Percentiles rank a stretch among this genome's conserved stretches.
These are phyloP conservation scores for Pygocentrus nattereri DNA, from an alignment of 2,797 vertebrate species.

Conservation along the genomic window DNA sequence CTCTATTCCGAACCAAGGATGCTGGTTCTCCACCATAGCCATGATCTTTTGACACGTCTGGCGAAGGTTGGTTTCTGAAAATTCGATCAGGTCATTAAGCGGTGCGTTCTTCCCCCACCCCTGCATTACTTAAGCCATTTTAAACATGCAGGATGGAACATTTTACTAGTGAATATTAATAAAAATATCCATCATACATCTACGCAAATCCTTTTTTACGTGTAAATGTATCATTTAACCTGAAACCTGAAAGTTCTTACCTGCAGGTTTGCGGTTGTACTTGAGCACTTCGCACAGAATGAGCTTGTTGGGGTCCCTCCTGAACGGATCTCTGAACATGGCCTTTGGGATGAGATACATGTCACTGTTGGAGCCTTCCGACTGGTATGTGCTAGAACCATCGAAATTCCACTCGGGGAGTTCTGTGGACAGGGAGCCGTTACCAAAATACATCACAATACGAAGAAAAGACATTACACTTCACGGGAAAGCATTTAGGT, in stretches of 20 bases:
- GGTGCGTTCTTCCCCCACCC: too few species aligned
- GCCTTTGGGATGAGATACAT: constrained; percentile 93
- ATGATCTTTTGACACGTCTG: constrained; percentile 88
- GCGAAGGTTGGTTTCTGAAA: constrained; percentile 90
- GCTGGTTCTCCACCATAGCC: constrained; percentile 89
- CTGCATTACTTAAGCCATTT: too few species aligned
- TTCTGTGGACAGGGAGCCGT: constrained; percentile 73
- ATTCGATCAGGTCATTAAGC: neutral
- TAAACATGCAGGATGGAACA: too few species aligned
- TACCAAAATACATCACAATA: neutral
- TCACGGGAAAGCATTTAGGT: neutral
- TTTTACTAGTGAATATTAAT: too few species aligned
- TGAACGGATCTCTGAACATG: constrained; percentile 96
- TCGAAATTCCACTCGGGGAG: constrained; percentile 98
- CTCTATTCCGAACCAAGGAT: constrained; percentile 98
- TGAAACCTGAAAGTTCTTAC: constrained; percentile 66
- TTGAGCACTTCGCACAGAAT: constrained; percentile 96
- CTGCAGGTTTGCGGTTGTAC: constrained; percentile 94
- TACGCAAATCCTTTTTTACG: neutral
- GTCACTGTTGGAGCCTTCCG: constrained; percentile 98
- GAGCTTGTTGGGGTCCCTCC: constrained; percentile 96
- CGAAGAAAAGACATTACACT: neutral
- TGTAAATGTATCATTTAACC: neutral
- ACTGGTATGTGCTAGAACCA: constrained; percentile 94
- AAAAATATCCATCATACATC: too few species aligned